Evolutionary conservation across 30 jellyfish, hydroid and myxozoan genomes (phyloP).

Genomic region (Clytia hemisphaerica): DNA sequence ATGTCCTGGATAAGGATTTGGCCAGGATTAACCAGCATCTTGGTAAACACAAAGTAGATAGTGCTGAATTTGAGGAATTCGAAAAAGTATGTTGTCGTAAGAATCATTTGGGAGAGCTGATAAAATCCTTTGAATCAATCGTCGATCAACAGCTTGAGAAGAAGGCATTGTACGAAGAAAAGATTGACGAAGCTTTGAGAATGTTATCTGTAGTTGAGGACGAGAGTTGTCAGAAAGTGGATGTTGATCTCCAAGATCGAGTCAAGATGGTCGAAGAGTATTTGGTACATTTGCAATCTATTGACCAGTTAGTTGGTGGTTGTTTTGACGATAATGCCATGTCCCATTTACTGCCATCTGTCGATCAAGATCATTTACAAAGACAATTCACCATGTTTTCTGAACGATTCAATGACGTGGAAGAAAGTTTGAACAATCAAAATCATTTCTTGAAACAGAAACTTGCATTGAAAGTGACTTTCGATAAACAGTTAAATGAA

Average conservation of each 20-base stretch:
- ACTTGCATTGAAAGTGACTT: not conserved
- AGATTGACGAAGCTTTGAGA: not conserved
- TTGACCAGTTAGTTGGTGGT: not conserved
- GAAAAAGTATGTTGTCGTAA: no score
- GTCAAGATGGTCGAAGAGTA: not conserved
- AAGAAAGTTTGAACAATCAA: not conserved
- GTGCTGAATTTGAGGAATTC: no score
- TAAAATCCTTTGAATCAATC: no score
- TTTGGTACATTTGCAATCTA: not conserved
- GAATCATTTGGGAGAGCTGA: no score
- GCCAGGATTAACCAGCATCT: no score
- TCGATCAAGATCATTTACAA: constrained; percentile 4
- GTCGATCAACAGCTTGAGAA: no score
- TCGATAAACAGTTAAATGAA: no score
- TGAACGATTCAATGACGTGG: not conserved
- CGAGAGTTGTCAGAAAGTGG: not conserved
- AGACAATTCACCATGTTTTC: constrained; percentile 18
- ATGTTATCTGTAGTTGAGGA: not conserved
- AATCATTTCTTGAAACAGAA: not conserved
- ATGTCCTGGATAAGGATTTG: no score
- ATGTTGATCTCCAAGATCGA: not conserved
- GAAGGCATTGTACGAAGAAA: not conserved
- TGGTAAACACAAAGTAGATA: no score
- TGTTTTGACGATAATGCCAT: not conserved
- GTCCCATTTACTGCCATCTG: not conserved